phyloP scores from a whole-genome alignment of 1,140 invertebrate species.

The Schlechtendalia chinensis region DNA sequence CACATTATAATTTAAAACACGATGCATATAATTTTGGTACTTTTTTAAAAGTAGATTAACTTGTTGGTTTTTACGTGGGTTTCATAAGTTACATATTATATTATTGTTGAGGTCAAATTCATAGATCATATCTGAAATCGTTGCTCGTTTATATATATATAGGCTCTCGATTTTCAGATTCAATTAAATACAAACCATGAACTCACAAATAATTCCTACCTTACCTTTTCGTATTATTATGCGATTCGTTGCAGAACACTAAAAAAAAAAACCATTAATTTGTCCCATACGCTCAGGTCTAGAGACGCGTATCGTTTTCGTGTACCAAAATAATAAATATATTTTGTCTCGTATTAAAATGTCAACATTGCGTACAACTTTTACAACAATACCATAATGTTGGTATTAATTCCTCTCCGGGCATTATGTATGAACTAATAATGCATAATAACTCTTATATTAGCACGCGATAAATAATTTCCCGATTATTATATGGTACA shows the following conservation, averaged over 20 bases:
- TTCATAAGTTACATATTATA: conserved; percentile 5
- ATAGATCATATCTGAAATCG: background rate
- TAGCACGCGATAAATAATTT: background rate
- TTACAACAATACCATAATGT: no score
- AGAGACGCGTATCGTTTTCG: background rate
- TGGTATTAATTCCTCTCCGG: background rate
- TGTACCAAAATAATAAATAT: background rate
- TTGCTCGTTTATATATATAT: background rate
- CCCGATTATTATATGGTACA: background rate
- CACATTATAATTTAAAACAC: no score
- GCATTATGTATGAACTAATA: background rate
- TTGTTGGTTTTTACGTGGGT: conserved; percentile 25
- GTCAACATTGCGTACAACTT: background rate
- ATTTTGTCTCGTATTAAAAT: background rate
- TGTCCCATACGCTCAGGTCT: no score
- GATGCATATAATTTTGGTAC: background rate
- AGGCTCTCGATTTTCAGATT: background rate
- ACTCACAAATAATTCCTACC: background rate
- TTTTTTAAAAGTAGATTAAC: conserved; percentile 12
- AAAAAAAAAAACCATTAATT: background rate
- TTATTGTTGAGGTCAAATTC: conserved; percentile 26
- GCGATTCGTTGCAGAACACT: background rate
- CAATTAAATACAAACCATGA: background rate
- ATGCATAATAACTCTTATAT: no score
- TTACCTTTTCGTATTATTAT: background rate